phyloP scores from a whole-genome alignment of 2,888 invertebrate genomes.

The Dryadula phaetusa region DNA sequence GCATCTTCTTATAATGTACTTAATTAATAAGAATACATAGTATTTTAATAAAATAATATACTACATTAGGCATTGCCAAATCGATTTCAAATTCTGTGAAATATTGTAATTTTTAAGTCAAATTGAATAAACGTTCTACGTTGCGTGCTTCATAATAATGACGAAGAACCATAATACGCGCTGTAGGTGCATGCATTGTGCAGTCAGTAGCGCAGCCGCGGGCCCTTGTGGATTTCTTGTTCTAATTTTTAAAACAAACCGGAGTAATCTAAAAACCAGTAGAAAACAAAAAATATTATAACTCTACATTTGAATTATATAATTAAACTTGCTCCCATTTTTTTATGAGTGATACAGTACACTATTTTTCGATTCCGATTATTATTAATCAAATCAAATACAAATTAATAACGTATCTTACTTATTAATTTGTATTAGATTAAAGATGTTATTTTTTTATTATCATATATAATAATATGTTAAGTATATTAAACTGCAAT shows the following conservation, averaged over 20 bases:
- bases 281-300: background rate
- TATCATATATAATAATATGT: no score
- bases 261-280: slow-evolving; percentile 32
- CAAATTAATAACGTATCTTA: no score
- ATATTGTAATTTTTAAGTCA: background rate
- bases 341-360: background rate
- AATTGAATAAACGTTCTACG: slow-evolving; percentile 20
- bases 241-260: slow-evolving; percentile 80
- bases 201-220: slow-evolving; percentile 71
- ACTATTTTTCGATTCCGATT: background rate
- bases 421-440: no score
- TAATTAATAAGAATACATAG: no score
- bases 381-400: no score
- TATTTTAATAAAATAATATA: background rate
- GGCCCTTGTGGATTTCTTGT: slow-evolving; percentile 78
- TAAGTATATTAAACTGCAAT: no score
- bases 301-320: background rate
- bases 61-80: background rate
- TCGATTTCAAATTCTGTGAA: slow-evolving; percentile 11
- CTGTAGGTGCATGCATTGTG: slow-evolving; percentile 52
- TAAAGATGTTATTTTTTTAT: no score
- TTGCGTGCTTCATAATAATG: slow-evolving; percentile 31
- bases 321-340: background rate
- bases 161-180: slow-evolving; percentile 24
- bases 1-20: background rate